phyloP scores from a whole-genome alignment of 2,797 vertebrate species.

The Catamblyrhynchus diadema region DNA sequence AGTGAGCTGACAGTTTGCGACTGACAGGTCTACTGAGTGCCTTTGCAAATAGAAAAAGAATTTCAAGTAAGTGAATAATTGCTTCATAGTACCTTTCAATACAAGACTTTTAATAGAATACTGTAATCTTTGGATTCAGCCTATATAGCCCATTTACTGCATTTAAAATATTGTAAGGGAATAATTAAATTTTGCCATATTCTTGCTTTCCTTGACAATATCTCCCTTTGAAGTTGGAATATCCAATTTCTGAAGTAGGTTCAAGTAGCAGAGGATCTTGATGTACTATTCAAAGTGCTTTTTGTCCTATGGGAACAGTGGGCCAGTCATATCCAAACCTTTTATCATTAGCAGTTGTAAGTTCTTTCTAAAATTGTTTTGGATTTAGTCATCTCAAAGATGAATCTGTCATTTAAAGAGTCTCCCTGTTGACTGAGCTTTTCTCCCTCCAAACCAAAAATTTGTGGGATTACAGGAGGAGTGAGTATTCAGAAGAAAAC shows the following conservation, averaged over 20 bases:
- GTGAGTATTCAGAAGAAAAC: not conserved
- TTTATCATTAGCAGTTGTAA: not conserved
- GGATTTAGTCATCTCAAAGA: not conserved
- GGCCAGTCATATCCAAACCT: not conserved
- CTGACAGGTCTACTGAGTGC: conserved; percentile 1
- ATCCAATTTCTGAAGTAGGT: not conserved
- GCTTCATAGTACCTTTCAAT: conserved; percentile 6
- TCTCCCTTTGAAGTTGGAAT: not conserved
- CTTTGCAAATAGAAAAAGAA: conserved; percentile 26
- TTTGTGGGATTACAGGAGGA: not conserved
- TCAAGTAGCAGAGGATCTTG: not conserved
- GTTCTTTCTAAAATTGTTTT: not conserved
- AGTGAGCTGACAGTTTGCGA: not conserved
- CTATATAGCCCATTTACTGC: conserved; percentile 4
- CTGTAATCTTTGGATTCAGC: not conserved
- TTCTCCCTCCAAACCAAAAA: not conserved
- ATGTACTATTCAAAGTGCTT: not conserved
- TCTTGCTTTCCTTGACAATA: not conserved
- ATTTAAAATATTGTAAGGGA: conserved; percentile 6
- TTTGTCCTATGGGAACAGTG: not conserved
- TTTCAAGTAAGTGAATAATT: conserved; percentile 35
- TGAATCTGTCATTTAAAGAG: not conserved
- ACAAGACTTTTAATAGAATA: not conserved
- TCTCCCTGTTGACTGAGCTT: not conserved
- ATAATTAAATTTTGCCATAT: conserved; percentile 24